Conservation (phyloP, 2,113 vertebrate genomes). For the Gorsachius goisagi region DNA sequence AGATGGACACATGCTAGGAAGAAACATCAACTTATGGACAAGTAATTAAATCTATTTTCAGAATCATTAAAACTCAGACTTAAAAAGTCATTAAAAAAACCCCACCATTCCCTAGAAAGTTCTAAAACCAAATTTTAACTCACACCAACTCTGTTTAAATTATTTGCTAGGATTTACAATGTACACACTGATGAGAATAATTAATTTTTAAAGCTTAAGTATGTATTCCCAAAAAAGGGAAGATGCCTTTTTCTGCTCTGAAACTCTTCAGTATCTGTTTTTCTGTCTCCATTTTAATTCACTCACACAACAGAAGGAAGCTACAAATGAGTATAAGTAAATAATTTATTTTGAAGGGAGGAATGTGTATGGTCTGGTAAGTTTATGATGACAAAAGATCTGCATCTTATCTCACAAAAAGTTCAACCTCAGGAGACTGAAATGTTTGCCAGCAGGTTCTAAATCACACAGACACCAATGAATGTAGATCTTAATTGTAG, state of each 20-base stretch:
- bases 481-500: not conserved
- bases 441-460: conserved; percentile 35
- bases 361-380: conserved; percentile 3
- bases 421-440: conserved; percentile 33
- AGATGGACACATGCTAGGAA: not conserved
- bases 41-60: not conserved
- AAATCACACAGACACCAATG: conserved; percentile 47
- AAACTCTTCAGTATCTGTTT: not conserved
- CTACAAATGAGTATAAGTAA: conserved; percentile 4
- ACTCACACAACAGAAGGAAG: not conserved
- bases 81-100: not conserved
- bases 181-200: not conserved
- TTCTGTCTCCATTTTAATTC: not conserved
- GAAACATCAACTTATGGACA: not conserved
- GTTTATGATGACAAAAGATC: conserved; percentile 52
- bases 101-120: not conserved
- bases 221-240: not conserved
- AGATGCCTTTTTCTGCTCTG: not conserved
- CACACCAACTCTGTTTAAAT: not conserved
- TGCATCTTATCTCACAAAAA: conserved; percentile 46
- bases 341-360: conserved; percentile 36
- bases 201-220: not conserved
- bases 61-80: not conserved
- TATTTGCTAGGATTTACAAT: not conserved
- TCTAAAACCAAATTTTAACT: not conserved